Base-by-base conservation (phyloP, 2,888 invertebrate genomes). In the Lasius platythorax region DNA sequence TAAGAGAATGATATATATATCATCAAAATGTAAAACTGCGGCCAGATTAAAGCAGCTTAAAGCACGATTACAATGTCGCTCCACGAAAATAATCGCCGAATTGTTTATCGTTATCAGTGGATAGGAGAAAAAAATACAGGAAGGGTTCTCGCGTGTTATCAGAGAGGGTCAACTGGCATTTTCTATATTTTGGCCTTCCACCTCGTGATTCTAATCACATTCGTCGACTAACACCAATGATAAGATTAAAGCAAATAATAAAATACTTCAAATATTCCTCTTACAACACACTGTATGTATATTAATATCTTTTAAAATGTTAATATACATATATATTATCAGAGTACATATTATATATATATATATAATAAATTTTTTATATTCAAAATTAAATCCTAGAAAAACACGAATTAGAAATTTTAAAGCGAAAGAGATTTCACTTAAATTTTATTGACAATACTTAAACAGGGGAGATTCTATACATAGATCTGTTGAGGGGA, bases 131-230 rank as follows among this genome's bases (percentile, higher is more conserved):
- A 18, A 79, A 82, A 33, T 64, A 83, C 23, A 33, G 37, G 53
- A 85, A 84, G 64, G 64, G 56, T 50, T 61, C 18, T 33, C 33
- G n/a, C 12, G 50, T 23, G 23, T 74, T 83, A 85, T 85, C 83
- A 50, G 33, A 30, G 37, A 78, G 78, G 63, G 83, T 85, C 68
- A 74, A 68, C 50, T 37, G 67, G 4, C 3, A 15, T 58, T 56
- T 58, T 70, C 15, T 30, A 40, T 4, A 30, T 78, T 9, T 33
- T 67, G 3, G n/a, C 15, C 12, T 68, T 30, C 8, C 11, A 56
- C 4, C 15, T 78, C 12, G 5, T 30, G 15, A 68, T 78, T 58
- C 1, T 56, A 68, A 78, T 74, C 40, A 74, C 15, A 18, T n/a
- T 66, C 28, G 5, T 37, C 6, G 12, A 33, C 5, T 43, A 18